phyloP scores from a whole-genome alignment of 2,888 invertebrate species.

The Eulithis testata region DNA sequence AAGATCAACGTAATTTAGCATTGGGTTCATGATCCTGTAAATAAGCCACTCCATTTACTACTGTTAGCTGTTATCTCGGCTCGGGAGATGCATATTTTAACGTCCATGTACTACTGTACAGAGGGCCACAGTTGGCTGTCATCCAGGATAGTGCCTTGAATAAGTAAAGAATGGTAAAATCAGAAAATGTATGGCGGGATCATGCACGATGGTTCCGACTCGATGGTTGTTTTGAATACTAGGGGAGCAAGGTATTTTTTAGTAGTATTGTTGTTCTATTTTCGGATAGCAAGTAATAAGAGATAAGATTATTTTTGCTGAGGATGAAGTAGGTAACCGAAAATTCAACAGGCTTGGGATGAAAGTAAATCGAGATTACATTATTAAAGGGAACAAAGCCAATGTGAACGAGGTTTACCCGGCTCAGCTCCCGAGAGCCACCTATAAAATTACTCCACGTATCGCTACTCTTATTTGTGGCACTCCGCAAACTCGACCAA shows the following conservation, averaged over 20 bases:
- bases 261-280: slow-evolving; percentile 3
- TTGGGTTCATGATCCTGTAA: slow-evolving; percentile 20
- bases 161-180: slow-evolving; percentile 32
- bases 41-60: slow-evolving; percentile 28
- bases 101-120: slow-evolving; percentile 27
- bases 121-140: slow-evolving; percentile 30
- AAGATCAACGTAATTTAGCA: slow-evolving; percentile 23
- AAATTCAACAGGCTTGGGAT: slow-evolving; percentile 33
- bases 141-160: slow-evolving; percentile 35
- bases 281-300: not conserved
- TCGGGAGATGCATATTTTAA: slow-evolving; percentile 31
- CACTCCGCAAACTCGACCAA: slow-evolving; percentile 63
- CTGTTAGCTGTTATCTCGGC: slow-evolving; percentile 26
- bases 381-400: slow-evolving; percentile 66
- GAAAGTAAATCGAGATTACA: slow-evolving; percentile 50
- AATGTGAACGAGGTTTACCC: slow-evolving; percentile 61
- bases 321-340: slow-evolving; percentile 4
- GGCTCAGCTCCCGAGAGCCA: slow-evolving; percentile 65
- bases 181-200: slow-evolving; percentile 27
- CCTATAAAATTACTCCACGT: slow-evolving; percentile 68
- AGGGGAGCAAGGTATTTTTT: not conserved
- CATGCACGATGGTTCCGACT: slow-evolving; percentile 21
- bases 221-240: slow-evolving; percentile 19
- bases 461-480: slow-evolving; percentile 67
- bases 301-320: slow-evolving; percentile 2